A percentile compares a stretch with the other conserved stretches of the same genome.
Evolutionary conservation across 2,888 invertebrate species (phyloP).

Genomic region (Callimorpha dominula): DNA sequence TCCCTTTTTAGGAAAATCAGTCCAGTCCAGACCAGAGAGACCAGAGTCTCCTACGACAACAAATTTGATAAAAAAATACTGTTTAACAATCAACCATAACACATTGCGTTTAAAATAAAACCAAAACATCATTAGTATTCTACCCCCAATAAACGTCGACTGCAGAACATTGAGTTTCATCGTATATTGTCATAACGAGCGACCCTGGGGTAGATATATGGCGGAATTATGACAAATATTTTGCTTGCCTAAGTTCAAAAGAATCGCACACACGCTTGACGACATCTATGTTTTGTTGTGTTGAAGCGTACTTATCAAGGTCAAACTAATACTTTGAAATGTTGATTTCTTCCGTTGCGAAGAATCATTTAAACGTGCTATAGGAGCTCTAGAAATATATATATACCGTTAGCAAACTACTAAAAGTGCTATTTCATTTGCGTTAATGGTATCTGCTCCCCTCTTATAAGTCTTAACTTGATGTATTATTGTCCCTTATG

Average conservation of each 20-base stretch:
- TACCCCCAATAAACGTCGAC: conserved; percentile 13
- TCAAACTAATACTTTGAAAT: conserved; percentile 4
- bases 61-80: not conserved
- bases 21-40: too few relatives aligned
- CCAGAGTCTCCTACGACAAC: too few relatives aligned
- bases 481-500: too few relatives aligned
- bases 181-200: conserved; percentile 17
- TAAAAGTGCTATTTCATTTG: not conserved
- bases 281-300: not conserved
- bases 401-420: too few relatives aligned
- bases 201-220: conserved; percentile 10
- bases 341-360: not conserved
- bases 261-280: conserved; percentile 7
- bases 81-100: not conserved
- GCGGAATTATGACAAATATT: conserved; percentile 18
- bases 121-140: conserved; percentile 14
- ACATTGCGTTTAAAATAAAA: not conserved
- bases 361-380: not conserved
- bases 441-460: not conserved
- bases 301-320: not conserved
- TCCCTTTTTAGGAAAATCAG: too few relatives aligned
- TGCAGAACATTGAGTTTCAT: conserved; percentile 8
- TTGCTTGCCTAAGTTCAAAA: conserved; percentile 17
- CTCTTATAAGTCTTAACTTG: too few relatives aligned
- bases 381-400: not conserved